Evolutionary conservation across 2,113 vertebrate species (phyloP).

Genomic region (Saimiri boliviensis): DNA sequence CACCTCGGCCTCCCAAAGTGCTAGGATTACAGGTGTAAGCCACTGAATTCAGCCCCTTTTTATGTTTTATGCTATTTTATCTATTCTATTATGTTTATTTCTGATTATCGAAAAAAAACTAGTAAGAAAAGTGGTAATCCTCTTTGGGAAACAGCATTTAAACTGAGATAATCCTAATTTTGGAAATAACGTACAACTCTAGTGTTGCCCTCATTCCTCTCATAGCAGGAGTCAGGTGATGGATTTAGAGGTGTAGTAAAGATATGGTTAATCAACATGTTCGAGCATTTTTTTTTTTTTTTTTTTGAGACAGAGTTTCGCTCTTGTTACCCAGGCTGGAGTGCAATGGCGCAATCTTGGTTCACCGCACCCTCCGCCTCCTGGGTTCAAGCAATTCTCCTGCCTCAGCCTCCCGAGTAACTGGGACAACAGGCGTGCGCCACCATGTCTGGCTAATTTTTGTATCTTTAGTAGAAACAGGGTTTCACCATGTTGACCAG

Average conservation of each 20-base stretch:
- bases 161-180: background rate
- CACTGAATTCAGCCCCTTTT: background rate
- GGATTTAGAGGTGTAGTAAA: constrained; percentile 39
- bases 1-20: too few relatives aligned
- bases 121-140: background rate
- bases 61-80: constrained; percentile 16
- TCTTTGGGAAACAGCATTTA: background rate
- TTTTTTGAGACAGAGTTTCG: too few relatives aligned
- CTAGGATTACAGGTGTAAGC: too few relatives aligned
- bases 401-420: too few relatives aligned
- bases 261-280: background rate
- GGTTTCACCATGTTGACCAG: too few relatives aligned
- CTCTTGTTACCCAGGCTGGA: too few relatives aligned
- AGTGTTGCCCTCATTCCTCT: background rate
- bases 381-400: too few relatives aligned
- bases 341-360: too few relatives aligned
- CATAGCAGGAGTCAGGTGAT: background rate
- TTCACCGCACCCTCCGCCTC: too few relatives aligned
- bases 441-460: too few relatives aligned
- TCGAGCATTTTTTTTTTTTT: background rate
- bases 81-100: background rate
- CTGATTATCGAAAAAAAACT: background rate
- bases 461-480: too few relatives aligned
- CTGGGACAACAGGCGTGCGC: too few relatives aligned
- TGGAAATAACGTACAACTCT: background rate